Percentiles rank a stretch among this genome's conserved stretches.
These are phyloP conservation scores for Pyrgus malvae DNA, from an alignment of 2,888 invertebrate genomes.

Conservation along the genomic window DNA sequence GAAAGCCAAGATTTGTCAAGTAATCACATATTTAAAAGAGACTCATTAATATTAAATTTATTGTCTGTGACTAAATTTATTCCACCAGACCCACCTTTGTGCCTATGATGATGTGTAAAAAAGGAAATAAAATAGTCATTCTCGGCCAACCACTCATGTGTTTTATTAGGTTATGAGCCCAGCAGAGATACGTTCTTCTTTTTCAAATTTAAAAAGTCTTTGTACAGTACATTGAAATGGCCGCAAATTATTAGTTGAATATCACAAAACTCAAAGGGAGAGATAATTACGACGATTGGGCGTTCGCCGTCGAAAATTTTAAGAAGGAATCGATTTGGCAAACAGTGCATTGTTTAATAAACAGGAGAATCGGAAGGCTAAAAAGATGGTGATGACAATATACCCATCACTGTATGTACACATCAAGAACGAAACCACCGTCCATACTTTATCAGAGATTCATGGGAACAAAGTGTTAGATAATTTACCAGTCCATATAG, in stretches of 20 bases:
- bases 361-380: not conserved
- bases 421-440: not conserved
- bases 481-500: not conserved
- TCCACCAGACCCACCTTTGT: too few species aligned
- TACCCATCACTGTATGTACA: not conserved
- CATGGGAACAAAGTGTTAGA: not conserved
- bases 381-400: not conserved
- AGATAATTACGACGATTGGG: not conserved
- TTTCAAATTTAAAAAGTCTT: not conserved
- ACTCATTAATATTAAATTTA: too few species aligned
- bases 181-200: not conserved
- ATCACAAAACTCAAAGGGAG: not conserved
- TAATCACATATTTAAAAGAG: too few species aligned
- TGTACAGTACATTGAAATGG: not conserved
- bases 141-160: not conserved
- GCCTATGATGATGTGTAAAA: not conserved
- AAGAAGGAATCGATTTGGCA: not conserved
- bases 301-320: not conserved
- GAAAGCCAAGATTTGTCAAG: too few species aligned
- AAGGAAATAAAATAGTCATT: not conserved
- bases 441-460: slow-evolving; percentile 23
- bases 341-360: not conserved
- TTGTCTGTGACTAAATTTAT: too few species aligned
- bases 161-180: not conserved
- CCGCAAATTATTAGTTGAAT: not conserved